Percentiles rank a stretch among this genome's conserved stretches.
Conservation (phyloP, 2,888 invertebrate species). For the Meghimatium bilineatum region DNA sequence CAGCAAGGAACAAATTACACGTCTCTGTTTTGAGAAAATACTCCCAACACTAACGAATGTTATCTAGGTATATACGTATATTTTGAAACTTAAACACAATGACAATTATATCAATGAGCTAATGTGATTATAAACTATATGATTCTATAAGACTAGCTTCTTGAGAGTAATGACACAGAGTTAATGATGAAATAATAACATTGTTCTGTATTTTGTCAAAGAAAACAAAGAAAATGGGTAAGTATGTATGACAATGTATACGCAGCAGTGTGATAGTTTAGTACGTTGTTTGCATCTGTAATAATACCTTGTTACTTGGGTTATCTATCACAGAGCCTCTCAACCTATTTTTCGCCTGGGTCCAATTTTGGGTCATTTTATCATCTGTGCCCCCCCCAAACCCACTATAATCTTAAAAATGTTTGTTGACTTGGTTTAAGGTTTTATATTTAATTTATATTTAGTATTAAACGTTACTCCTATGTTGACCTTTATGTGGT, state of each 20-base stretch:
- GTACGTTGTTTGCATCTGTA: neutral
- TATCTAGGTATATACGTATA: neutral
- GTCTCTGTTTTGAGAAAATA: neutral
- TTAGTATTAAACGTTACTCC: too few species aligned
- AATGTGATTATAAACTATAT: neutral
- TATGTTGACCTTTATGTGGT: too few species aligned
- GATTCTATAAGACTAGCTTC: neutral
- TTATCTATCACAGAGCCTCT: neutral
- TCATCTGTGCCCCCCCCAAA: too few species aligned
- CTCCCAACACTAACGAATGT: neutral
- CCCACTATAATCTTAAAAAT: too few species aligned
- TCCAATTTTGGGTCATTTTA: too few species aligned
- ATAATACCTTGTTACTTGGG: neutral
- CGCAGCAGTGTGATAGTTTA: neutral
- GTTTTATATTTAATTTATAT: too few species aligned
- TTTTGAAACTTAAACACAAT: neutral
- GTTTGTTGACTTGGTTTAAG: too few species aligned
- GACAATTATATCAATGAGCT: neutral
- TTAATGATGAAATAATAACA: neutral
- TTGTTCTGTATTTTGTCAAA: neutral
- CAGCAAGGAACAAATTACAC: neutral
- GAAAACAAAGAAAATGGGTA: neutral
- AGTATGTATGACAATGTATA: neutral
- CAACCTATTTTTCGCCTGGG: neutral
- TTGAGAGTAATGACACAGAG: too few species aligned